These are phyloP conservation scores for Spodoptera litura DNA, from an alignment of 1,140 invertebrate genomes.

Conservation along the genomic window DNA sequence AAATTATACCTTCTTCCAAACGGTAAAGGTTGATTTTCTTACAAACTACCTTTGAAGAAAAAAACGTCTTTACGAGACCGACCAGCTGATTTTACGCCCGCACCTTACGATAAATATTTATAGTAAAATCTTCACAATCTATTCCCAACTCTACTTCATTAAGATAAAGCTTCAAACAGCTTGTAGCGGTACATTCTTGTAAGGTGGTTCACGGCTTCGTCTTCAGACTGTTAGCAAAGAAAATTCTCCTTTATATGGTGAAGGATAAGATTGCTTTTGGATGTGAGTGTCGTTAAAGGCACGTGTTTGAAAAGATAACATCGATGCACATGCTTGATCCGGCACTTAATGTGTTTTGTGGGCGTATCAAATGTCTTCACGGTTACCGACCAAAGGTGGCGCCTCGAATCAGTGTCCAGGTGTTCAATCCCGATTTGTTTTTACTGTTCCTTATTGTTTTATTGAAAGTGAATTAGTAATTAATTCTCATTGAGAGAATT, in stretches of 20 bases:
- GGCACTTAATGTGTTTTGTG: constrained; percentile 81
- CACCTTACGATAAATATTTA: constrained; percentile 62
- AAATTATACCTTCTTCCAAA: constrained; percentile 22
- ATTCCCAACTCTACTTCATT: constrained; percentile 12
- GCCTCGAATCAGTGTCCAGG: constrained; percentile 71
- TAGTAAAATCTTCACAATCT: constrained; percentile 46
- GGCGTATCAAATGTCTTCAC: constrained; percentile 79
- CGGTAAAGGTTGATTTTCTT: constrained; percentile 49
- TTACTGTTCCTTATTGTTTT: constrained; percentile 28
- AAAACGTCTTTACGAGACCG: constrained; percentile 44
- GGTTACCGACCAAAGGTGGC: constrained; percentile 64
- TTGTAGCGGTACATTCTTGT: constrained; percentile 41
- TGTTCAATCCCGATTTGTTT: constrained; percentile 49
- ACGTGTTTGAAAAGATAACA: constrained; percentile 75
- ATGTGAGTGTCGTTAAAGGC: constrained; percentile 44
- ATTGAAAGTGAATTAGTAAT: background rate
- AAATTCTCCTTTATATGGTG: background rate
- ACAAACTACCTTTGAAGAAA: constrained; percentile 11
- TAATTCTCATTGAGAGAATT: too few species aligned
- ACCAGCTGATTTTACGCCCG: constrained; percentile 75
- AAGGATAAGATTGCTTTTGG: constrained; percentile 50
- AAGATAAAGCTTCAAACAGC: constrained; percentile 34
- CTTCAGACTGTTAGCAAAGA: background rate
- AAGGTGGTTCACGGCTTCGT: constrained; percentile 48
- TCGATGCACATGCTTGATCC: constrained; percentile 82